Evolutionary conservation across 2,113 vertebrate species (phyloP).

Genomic region (Lamprologus ornatipinnis): DNA sequence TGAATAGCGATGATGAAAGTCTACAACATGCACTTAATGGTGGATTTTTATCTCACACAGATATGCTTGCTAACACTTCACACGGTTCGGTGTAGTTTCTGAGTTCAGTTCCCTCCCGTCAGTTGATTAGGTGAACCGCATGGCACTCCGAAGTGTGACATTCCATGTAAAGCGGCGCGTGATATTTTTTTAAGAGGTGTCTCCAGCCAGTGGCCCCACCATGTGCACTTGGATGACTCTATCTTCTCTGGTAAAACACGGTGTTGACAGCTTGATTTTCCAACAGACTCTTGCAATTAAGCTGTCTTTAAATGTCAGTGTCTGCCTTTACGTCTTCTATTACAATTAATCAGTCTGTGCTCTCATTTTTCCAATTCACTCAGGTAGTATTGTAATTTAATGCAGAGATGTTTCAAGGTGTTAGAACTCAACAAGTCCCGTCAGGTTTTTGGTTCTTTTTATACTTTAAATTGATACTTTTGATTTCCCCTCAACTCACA

Average conservation of each 20-base stretch:
- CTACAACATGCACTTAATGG: neutral
- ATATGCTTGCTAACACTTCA: neutral
- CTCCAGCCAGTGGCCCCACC: constrained; percentile 21
- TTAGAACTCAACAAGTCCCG: neutral
- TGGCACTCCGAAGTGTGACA: constrained; percentile 41
- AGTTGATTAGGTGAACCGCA: constrained; percentile 42
- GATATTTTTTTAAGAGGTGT: constrained; percentile 55
- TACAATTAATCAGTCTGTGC: neutral
- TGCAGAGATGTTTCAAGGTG: neutral
- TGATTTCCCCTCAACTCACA: neutral
- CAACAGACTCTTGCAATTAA: constrained; percentile 2
- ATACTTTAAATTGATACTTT: neutral
- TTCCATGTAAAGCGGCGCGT: constrained; percentile 43
- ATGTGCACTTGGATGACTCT: constrained; percentile 29
- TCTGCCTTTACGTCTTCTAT: neutral
- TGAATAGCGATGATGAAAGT: neutral
- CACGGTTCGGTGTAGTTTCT: neutral
- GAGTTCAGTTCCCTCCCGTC: neutral
- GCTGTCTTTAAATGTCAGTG: neutral
- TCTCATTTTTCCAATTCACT: neutral
- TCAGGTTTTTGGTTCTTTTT: neutral
- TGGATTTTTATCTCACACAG: neutral
- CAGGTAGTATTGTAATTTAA: neutral
- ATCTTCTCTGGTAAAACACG: constrained; percentile 1
- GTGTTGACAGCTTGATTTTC: constrained; percentile 37